Base-by-base conservation (phyloP, 1,140 invertebrate genomes). In the Drosophila bocki region DNA sequence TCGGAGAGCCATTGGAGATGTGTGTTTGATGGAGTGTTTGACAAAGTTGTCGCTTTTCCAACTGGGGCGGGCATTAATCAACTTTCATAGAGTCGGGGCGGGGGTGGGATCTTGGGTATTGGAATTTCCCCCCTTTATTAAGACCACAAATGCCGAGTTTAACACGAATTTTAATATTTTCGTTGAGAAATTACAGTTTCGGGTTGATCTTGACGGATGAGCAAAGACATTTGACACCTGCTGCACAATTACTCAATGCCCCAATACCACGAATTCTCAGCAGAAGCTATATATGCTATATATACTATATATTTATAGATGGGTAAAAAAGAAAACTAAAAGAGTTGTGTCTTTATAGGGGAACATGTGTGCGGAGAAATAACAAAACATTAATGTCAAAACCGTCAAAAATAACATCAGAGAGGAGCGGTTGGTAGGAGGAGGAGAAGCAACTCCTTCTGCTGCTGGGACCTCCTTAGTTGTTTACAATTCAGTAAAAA, bases 351-450 rank as follows among this genome's bases (percentile, higher is more conserved):
- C 84, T 50, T 78, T 81, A 63, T 57, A 82, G 39, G 48, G 57
- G 26, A 44, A 81, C 78, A 85, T 82, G 57, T 85, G 59, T 62
- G 53, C 75, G 69, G 57, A 69, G 48, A 59, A 84, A 84, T 69
- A 90, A 90, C 81, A 90, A 90, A 90, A 85, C 85, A 90, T 85
- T 82, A 85, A 85, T 90, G 85, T 90, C 85, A 90, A 79, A 88
- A 90, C 84, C 75, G 82, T 85, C 85, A 88, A 74, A 90, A 88
- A 83, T 65, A 84, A 68, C 64, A 76, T 45, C 69, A 78, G 44
- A 45, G 51, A 56, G 53, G 53, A 56, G 51, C 51, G 51, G 33
- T 22, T 42, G 11, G 54, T 42, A 37, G 48, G 42, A 62, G 48
- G 42, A 62, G 48, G 29, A 7, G 3, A 65, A 59, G 11, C 15